Conservation (phyloP, 2,888 invertebrate species). For the Tetramorium bicarinatum region DNA sequence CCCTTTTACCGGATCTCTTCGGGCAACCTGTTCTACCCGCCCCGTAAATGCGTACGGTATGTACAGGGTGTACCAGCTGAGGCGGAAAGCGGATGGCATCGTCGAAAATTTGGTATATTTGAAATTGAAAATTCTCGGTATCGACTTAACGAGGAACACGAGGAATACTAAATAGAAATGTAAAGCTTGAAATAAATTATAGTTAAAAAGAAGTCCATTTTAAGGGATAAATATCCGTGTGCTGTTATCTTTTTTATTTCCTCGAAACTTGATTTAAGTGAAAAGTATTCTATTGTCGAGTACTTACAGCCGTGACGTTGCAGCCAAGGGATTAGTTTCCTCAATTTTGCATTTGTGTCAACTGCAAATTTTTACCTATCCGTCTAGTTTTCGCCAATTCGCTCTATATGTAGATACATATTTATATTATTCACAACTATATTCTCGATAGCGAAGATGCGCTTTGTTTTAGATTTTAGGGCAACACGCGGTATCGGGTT, state of each 20-base stretch:
- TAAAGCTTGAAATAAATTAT: background rate
- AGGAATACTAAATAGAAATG: background rate
- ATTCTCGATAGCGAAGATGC: slow-evolving; percentile 15
- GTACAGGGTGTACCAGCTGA: slow-evolving; percentile 13
- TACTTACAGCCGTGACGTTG: background rate
- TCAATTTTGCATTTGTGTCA: background rate
- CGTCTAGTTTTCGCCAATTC: slow-evolving; percentile 3
- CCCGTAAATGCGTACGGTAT: slow-evolving; percentile 48
- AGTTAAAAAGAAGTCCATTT: background rate
- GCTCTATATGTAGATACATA: slow-evolving; percentile 44
- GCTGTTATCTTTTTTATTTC: background rate
- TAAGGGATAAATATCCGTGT: background rate
- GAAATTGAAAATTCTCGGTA: background rate
- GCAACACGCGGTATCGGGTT: slow-evolving; percentile 30
- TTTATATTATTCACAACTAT: slow-evolving; percentile 25
- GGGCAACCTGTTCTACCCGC: slow-evolving; percentile 56
- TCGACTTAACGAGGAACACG: background rate
- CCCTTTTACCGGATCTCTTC: slow-evolving; percentile 74
- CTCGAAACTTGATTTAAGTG: background rate
- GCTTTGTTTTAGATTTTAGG: slow-evolving; percentile 30
- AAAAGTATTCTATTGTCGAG: background rate
- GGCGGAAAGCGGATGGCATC: background rate
- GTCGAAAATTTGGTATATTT: slow-evolving; percentile 9
- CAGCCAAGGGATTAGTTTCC: background rate
- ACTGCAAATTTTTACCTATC: background rate